Conservation (phyloP, 2,888 invertebrate genomes). For the Lysandra bellargus region DNA sequence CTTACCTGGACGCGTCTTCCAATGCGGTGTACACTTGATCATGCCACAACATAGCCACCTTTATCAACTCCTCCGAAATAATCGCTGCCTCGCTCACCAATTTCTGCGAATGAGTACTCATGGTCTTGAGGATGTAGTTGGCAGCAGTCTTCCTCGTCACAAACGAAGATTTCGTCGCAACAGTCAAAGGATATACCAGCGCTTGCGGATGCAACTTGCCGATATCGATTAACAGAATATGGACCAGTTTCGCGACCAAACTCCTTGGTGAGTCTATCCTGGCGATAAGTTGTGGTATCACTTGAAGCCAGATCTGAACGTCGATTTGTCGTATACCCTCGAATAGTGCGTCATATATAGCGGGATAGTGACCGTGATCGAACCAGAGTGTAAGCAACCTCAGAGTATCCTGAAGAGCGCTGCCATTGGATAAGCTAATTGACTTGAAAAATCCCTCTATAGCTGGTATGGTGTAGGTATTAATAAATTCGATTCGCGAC, state of each 20-base stretch:
- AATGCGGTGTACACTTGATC: conserved; percentile 92
- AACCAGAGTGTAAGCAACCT: conserved; percentile 97
- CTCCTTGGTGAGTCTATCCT: conserved; percentile 96
- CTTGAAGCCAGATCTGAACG: conserved; percentile 99
- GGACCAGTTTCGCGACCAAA: conserved; percentile 94
- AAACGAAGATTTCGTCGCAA: conserved; percentile 96
- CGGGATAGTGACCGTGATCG: conserved; percentile 96
- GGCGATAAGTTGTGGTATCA: conserved; percentile 99
- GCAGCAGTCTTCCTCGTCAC: conserved; percentile 92
- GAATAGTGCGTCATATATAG: conserved; percentile 94
- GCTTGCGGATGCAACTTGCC: conserved; percentile 99
- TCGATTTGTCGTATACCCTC: conserved; percentile 96
- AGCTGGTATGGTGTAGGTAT: conserved; percentile 90
- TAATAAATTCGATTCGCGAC: conserved; percentile 67
- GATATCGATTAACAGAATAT: conserved; percentile 96
- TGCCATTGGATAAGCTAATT: conserved; percentile 93
- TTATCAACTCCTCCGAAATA: conserved; percentile 97
- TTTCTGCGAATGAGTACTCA: conserved; percentile 95
- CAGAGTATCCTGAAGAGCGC: conserved; percentile 96
- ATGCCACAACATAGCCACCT: conserved; percentile 99
- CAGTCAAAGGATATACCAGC: conserved; percentile 97
- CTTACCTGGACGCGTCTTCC: conserved; percentile 90
- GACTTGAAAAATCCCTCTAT: conserved; percentile 98
- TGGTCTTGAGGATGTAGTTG: conserved; percentile 94
- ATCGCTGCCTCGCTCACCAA: conserved; percentile 97